Base-by-base conservation (phyloP, 23 tunicate genomes). In the Ciona savignyi region DNA sequence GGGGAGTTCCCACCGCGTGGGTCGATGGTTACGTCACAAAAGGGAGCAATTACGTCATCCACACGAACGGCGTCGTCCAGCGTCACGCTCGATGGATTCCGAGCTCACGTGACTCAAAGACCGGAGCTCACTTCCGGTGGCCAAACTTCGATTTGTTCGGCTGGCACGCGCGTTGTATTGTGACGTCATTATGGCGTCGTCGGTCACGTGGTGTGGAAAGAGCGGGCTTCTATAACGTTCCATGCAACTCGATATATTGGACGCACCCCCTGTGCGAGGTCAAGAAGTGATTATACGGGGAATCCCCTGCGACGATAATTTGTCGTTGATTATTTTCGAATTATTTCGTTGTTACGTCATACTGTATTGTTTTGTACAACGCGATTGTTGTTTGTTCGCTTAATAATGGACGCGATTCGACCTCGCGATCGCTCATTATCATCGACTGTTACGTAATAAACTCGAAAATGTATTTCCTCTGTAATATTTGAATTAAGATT, bases 1-100 rank as follows among this genome's bases (percentile, higher is more conserved):
- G 77, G 28, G 78, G 83, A 11, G 71, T 35, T 15, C 90, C 90
- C 0, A 85, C 90, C 1, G 90, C 90, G 4, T 85, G 90, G 90
- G 77, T 67, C 2, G 83, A 67, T 27, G 90, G 90, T 15, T 42
- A 63, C 21, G 77, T 81, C 82, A 25, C 78, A 15, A 60, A 56
- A 25, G 83, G 74, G 32, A 85, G 83, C 6, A 66, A 29, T 21
- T 28, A 67, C 63, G 32, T 85, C 35, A 73, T 35, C 6, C 71
- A 85, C 64, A 66, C 56, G 20, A 68, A 78, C 69, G 78, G 78
- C 20, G 61, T 23, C 30, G 68, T 72, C 49, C 49, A 85, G 51
- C 25, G 51, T 21, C 28, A 49, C 15, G 78, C 90, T 2, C 78
- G 66, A 4, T 85, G 90, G 90, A 78, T 85, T 70, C 63, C 90